Percentiles rank a stretch among this genome's conserved stretches.
phyloP scores from a whole-genome alignment of 2,797 vertebrate species.

The Acanthurus leucopareius region DNA sequence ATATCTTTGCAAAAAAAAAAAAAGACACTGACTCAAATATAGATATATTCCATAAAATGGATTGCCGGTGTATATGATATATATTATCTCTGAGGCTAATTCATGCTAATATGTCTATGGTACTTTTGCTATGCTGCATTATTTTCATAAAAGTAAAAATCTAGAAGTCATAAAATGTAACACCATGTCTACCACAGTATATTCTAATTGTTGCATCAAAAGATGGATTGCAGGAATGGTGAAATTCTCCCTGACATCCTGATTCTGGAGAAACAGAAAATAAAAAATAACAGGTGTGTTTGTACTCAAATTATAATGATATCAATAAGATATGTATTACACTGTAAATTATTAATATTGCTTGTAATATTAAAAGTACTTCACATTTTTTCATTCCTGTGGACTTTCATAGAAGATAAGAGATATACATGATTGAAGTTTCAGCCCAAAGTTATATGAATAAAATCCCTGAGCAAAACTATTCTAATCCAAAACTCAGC shows the following conservation, averaged over 20 bases:
- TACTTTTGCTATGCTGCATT: not conserved
- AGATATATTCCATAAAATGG: not conserved
- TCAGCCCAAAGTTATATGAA: not conserved
- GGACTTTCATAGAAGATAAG: constrained; percentile 3
- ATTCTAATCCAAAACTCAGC: constrained; percentile 6
- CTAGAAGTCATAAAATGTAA: not conserved
- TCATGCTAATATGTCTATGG: too few species aligned
- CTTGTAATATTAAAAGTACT: not conserved
- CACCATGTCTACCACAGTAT: not conserved
- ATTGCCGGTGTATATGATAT: not conserved
- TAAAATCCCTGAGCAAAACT: constrained; percentile 19
- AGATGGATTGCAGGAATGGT: not conserved
- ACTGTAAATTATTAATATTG: constrained; percentile 1
- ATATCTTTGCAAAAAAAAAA: constrained; percentile 10
- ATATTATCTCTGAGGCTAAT: not conserved
- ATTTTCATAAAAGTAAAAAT: not conserved
- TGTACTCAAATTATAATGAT: not conserved
- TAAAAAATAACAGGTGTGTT: not conserved
- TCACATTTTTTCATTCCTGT: not conserved
- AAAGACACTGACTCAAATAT: not conserved
- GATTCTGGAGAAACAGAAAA: not conserved
- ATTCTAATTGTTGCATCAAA: constrained; percentile 9
- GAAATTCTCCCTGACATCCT: not conserved
- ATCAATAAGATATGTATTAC: constrained; percentile 4
- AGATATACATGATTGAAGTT: constrained; percentile 16